Evolutionary conservation across 2,888 invertebrate genomes (phyloP).

Genomic region (Epinotia ramella): DNA sequence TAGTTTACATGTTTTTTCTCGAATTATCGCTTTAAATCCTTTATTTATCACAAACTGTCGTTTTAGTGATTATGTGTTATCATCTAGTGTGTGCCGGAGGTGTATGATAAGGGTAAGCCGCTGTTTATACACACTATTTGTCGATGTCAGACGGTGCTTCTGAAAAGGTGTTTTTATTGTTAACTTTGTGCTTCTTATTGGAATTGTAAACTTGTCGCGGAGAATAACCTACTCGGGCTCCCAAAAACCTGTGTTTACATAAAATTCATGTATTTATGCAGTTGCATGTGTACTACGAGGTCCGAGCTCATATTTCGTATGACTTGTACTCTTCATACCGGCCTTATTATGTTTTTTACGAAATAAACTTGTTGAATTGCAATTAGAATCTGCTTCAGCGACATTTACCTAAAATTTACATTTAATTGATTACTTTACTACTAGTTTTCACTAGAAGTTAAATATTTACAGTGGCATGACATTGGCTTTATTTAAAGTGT

Average conservation of each 20-base stretch:
- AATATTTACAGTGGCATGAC: conserved; percentile 26
- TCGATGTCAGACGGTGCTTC: conserved; percentile 61
- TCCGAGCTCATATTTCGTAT: conserved; percentile 13
- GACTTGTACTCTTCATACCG: conserved; percentile 19
- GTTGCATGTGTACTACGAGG: conserved; percentile 18
- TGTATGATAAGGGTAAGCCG: conserved; percentile 80
- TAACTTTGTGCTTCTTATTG: conserved; percentile 51
- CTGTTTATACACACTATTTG: conserved; percentile 60
- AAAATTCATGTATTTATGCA: conserved; percentile 33
- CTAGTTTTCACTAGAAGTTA: conserved; percentile 6
- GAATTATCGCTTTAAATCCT: conserved; percentile 63
- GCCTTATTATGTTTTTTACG: conserved; percentile 38
- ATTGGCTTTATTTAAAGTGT: conserved; percentile 28
- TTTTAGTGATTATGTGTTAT: conserved; percentile 81
- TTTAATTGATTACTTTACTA: conserved; percentile 6
- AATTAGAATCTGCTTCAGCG: conserved; percentile 52
- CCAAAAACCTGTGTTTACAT: conserved; percentile 23
- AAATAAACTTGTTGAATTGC: conserved; percentile 55
- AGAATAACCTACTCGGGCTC: conserved; percentile 28
- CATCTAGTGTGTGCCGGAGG: conserved; percentile 71
- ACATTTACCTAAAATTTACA: conserved; percentile 8
- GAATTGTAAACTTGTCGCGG: conserved; percentile 46
- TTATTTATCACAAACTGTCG: conserved; percentile 63
- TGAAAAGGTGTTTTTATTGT: conserved; percentile 53
- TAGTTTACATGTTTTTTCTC: conserved; percentile 75